Percentiles rank a stretch among this genome's conserved stretches.
These are phyloP conservation scores for Glossophaga mutica DNA, from an alignment of 2,797 vertebrate genomes.

Conservation along the genomic window DNA sequence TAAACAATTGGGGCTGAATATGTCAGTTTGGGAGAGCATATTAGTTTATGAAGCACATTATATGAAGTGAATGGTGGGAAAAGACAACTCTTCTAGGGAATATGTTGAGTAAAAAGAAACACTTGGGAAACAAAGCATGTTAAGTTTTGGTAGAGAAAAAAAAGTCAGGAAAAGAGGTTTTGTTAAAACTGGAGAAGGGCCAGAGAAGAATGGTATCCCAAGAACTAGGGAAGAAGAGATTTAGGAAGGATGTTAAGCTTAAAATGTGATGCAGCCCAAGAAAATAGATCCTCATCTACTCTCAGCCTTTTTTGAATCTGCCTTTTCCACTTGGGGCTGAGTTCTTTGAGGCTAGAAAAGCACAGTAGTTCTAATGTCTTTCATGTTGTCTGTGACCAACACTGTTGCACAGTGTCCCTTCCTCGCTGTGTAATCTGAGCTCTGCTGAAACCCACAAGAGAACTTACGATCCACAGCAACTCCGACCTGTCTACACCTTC, in stretches of 20 bases:
- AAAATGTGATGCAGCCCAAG: neutral
- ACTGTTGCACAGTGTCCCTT: neutral
- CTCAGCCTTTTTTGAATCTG: neutral
- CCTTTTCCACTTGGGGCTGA: neutral
- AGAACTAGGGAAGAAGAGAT: neutral
- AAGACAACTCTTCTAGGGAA: neutral
- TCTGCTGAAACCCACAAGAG: conserved; percentile 14
- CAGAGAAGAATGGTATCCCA: neutral
- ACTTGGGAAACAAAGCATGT: neutral
- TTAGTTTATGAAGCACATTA: neutral
- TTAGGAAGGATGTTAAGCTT: neutral
- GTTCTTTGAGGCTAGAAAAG: conserved; percentile 2
- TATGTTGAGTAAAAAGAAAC: neutral
- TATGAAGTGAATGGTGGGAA: neutral
- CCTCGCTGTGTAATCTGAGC: neutral
- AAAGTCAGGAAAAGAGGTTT: neutral
- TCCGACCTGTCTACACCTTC: neutral
- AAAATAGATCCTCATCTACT: neutral
- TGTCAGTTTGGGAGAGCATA: neutral
- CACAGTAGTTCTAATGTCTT: conserved; percentile 17
- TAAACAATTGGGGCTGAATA: neutral
- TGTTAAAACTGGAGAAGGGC: neutral
- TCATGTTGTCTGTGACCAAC: conserved; percentile 24
- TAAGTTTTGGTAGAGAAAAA: neutral
- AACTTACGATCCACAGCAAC: neutral